phyloP scores from a whole-genome alignment of 2,888 invertebrate genomes.

The Pediacus dermestoides region DNA sequence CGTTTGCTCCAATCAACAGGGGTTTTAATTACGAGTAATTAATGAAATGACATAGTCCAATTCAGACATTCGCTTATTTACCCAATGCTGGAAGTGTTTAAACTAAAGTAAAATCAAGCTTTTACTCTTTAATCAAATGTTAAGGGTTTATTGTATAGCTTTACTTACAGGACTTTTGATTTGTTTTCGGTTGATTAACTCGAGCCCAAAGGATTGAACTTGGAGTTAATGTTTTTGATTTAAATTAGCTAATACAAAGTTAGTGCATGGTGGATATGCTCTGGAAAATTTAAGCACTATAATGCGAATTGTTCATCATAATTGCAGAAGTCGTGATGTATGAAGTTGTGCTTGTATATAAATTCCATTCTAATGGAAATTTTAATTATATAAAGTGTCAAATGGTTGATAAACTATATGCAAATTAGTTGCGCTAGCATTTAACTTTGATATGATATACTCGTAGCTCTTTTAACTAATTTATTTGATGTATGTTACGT shows the following conservation, averaged over 20 bases:
- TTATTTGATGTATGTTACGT: too few relatives aligned
- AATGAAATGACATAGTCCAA: slow-evolving; percentile 42
- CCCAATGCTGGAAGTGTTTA: slow-evolving; percentile 18
- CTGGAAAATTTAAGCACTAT: too few relatives aligned
- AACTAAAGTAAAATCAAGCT: slow-evolving; percentile 13
- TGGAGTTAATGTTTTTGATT: slow-evolving; percentile 3
- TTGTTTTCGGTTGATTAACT: slow-evolving; percentile 22
- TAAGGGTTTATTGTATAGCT: slow-evolving; percentile 19
- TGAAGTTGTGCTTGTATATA: too few relatives aligned
- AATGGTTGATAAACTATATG: too few relatives aligned
- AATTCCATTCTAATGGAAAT: too few relatives aligned
- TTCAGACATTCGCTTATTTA: slow-evolving; percentile 24
- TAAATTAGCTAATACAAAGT: slow-evolving; percentile 17
- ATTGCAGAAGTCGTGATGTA: too few relatives aligned
- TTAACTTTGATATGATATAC: too few relatives aligned
- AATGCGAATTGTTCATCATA: too few relatives aligned
- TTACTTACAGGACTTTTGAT: slow-evolving; percentile 20
- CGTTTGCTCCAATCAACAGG: slow-evolving; percentile 44
- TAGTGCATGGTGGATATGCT: too few relatives aligned
- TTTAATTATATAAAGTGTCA: too few relatives aligned
- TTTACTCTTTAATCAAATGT: slow-evolving; percentile 24
- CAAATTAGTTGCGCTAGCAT: slow-evolving; percentile 5
- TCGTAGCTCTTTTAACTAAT: too few relatives aligned
- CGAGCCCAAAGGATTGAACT: slow-evolving; percentile 17
- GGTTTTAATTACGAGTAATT: slow-evolving; percentile 46